Conservation (phyloP, 2,888 invertebrate species). For the Mellilla xanthometata region DNA sequence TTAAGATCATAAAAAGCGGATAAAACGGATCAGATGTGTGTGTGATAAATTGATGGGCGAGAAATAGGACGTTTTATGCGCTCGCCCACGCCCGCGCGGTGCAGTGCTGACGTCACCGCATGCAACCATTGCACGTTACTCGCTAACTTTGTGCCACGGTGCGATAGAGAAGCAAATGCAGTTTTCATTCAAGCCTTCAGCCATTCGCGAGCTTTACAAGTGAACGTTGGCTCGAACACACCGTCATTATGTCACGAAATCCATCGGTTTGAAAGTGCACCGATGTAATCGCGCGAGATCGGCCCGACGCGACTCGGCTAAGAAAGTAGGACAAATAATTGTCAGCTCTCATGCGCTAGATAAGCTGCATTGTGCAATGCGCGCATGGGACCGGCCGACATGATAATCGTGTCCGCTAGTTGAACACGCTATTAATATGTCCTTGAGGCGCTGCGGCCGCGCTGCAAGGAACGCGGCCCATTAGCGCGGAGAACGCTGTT, state of each 20-base stretch:
- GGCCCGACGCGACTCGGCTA: constrained; percentile 38
- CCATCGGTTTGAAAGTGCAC: constrained; percentile 52
- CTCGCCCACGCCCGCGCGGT: constrained; percentile 32
- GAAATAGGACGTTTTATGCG: constrained; percentile 31
- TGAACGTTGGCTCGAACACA: constrained; percentile 26
- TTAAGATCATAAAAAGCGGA: constrained; percentile 22
- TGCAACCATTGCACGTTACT: constrained; percentile 48
- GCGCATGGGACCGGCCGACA: constrained; percentile 52
- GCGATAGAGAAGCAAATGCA: constrained; percentile 34
- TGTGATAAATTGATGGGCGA: constrained; percentile 43
- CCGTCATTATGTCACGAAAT: constrained; percentile 53
- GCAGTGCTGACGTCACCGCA: constrained; percentile 52
- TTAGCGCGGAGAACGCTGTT: constrained; percentile 39
- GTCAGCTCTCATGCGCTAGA: constrained; percentile 65
- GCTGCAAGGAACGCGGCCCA: constrained; percentile 39
- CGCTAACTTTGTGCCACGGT: constrained; percentile 32
- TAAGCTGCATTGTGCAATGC: constrained; percentile 74
- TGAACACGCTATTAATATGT: constrained; percentile 69
- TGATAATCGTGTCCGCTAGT: constrained; percentile 66
- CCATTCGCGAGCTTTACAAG: constrained; percentile 19
- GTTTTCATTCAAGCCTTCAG: constrained; percentile 25
- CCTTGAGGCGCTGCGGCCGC: constrained; percentile 62
- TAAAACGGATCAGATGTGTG: constrained; percentile 28
- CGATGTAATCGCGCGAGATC: constrained; percentile 49
- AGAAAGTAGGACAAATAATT: constrained; percentile 72